phyloP scores from a whole-genome alignment of 2,888 invertebrate species.

The Megamerina dolium region DNA sequence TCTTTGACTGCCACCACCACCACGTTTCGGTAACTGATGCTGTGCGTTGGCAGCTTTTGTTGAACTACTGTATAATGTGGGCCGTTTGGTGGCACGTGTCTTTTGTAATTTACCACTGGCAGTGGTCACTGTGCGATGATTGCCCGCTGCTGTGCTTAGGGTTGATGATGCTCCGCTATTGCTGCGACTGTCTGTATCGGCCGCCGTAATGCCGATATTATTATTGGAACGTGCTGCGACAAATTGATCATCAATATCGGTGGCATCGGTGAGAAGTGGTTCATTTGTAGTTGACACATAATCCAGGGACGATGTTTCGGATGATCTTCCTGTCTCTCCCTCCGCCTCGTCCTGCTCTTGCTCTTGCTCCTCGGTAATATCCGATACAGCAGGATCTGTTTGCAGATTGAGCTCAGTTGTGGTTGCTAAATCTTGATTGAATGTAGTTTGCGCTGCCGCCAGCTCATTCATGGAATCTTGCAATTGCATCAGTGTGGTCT shows the following conservation, averaged over 20 bases:
- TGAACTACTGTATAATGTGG: constrained; percentile 22
- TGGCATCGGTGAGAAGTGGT: constrained; percentile 34
- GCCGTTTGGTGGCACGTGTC: constrained; percentile 35
- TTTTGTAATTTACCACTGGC: constrained; percentile 39
- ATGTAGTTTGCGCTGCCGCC: constrained; percentile 35
- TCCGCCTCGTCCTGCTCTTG: constrained; percentile 16
- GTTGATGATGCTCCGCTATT: constrained; percentile 24
- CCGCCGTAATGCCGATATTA: constrained; percentile 40
- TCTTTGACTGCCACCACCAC: too few species aligned
- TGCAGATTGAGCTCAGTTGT: constrained; percentile 32
- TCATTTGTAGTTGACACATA: constrained; percentile 28
- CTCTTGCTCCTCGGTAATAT: neutral
- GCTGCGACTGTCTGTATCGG: constrained; percentile 28
- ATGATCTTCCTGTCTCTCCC: constrained; percentile 8
- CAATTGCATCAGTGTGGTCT: constrained; percentile 38
- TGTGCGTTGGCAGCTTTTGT: constrained; percentile 26
- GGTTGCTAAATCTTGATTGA: constrained; percentile 31
- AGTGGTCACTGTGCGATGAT: constrained; percentile 40
- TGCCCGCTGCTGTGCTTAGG: constrained; percentile 30
- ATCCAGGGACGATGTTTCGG: constrained; percentile 15
- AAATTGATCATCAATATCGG: constrained; percentile 41
- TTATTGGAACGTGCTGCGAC: constrained; percentile 45
- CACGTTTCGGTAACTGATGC: constrained; percentile 26
- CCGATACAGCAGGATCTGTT: constrained; percentile 7
- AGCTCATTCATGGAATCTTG: constrained; percentile 39